phyloP scores from a whole-genome alignment of 2,888 invertebrate genomes.

The Ashinkailepas kermadecensis region DNA sequence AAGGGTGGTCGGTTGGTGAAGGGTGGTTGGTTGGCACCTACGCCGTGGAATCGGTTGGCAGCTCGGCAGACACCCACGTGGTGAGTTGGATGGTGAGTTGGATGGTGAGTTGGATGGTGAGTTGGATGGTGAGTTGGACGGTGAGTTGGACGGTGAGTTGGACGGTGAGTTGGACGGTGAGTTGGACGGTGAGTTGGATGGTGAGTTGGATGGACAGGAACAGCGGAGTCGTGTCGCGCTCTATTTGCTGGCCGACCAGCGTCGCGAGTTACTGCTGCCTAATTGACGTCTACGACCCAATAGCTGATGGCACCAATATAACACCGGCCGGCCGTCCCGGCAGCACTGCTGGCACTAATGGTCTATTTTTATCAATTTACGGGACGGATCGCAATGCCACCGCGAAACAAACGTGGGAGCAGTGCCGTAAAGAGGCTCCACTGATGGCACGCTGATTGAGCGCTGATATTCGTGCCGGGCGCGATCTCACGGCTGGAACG shows the following conservation, averaged over 20 bases:
- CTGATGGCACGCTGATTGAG: background rate
- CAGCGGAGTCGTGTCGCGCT: background rate
- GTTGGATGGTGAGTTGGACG: too few relatives aligned
- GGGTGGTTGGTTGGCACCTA: too few relatives aligned
- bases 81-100: too few relatives aligned
- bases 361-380: slow-evolving; percentile 15
- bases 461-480: background rate
- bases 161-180: too few relatives aligned
- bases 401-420: background rate
- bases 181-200: too few relatives aligned
- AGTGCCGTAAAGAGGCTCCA: background rate
- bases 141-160: too few relatives aligned
- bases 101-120: too few relatives aligned
- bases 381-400: background rate
- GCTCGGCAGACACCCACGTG: too few relatives aligned
- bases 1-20: too few relatives aligned
- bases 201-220: too few relatives aligned
- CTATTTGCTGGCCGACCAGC: background rate
- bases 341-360: background rate
- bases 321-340: background rate
- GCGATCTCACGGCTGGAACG: background rate
- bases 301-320: slow-evolving; percentile 12
- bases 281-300: slow-evolving; percentile 18
- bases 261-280: background rate
- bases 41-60: too few relatives aligned